These are phyloP conservation scores for Thera obeliscata DNA, from an alignment of 2,888 invertebrate genomes.

Conservation along the genomic window DNA sequence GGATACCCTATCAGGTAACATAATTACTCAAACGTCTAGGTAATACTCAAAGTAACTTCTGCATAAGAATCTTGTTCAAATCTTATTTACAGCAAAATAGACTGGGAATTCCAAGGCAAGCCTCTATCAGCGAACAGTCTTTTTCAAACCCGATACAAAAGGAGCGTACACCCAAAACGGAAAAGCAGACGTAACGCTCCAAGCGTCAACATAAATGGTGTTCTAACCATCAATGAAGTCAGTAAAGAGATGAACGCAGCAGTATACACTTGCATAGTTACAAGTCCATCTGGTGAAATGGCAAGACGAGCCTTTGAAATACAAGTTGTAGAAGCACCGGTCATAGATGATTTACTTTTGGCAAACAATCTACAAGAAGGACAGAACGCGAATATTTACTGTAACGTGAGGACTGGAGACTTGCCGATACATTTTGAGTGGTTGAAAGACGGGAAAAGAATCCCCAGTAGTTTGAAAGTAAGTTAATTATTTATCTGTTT, in stretches of 20 bases:
- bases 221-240: slow-evolving; percentile 85
- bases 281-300: slow-evolving; percentile 87
- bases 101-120: slow-evolving; percentile 78
- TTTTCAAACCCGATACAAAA: slow-evolving; percentile 70
- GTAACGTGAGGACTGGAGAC: slow-evolving; percentile 89
- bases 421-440: slow-evolving; percentile 89
- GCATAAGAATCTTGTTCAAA: background rate
- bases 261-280: slow-evolving; percentile 91
- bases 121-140: slow-evolving; percentile 66
- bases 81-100: slow-evolving; percentile 67
- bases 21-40: background rate
- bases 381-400: slow-evolving; percentile 92
- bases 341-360: slow-evolving; percentile 91
- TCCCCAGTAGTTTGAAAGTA: slow-evolving; percentile 86
- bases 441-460: slow-evolving; percentile 87
- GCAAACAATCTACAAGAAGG: slow-evolving; percentile 92
- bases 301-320: slow-evolving; percentile 85
- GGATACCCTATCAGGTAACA: slow-evolving; percentile 91
- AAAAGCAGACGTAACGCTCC: slow-evolving; percentile 63
- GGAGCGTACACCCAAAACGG: slow-evolving; percentile 52
- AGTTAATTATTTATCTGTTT: background rate
- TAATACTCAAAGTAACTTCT: background rate
- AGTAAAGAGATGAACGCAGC: slow-evolving; percentile 88
- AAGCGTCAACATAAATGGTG: slow-evolving; percentile 79
- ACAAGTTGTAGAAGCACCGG: slow-evolving; percentile 89